A percentile compares a stretch with the other conserved stretches of the same genome.
phyloP scores from a whole-genome alignment of 2,797 vertebrate species.

The Anguilla marmorata region DNA sequence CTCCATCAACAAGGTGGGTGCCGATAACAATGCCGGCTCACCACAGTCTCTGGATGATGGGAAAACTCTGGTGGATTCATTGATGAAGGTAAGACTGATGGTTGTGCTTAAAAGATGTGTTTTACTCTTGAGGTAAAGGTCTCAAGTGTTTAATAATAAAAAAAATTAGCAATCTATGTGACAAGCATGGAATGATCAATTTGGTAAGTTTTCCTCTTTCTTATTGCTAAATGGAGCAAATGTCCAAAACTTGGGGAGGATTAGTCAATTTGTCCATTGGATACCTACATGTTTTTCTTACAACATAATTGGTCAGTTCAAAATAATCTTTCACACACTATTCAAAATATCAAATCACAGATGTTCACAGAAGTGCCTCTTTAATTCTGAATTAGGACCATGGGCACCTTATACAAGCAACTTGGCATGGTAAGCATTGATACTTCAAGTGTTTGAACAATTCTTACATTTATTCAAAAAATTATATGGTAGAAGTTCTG shows the following conservation, averaged over 20 bases:
- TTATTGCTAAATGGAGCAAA: not conserved
- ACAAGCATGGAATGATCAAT: too few species aligned
- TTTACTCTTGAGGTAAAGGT: not conserved
- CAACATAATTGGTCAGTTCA: not conserved
- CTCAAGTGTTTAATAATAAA: not conserved
- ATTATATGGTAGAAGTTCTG: not conserved
- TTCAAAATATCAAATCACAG: not conserved
- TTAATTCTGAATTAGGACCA: not conserved
- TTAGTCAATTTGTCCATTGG: not conserved
- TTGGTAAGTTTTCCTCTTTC: not conserved
- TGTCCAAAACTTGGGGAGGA: not conserved
- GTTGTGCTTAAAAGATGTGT: not conserved
- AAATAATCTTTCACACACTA: not conserved
- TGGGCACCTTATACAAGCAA: not conserved
- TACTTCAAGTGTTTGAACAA: not conserved
- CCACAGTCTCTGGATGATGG: constrained; percentile 65
- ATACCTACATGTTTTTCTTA: not conserved
- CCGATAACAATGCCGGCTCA: constrained; percentile 59
- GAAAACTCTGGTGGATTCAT: constrained; percentile 68
- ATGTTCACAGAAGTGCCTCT: not conserved
- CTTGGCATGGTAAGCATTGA: not conserved
- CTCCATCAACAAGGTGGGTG: constrained; percentile 73
- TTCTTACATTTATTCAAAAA: not conserved
- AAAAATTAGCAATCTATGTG: too few species aligned
- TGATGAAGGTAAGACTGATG: constrained; percentile 71